Evolutionary conservation across 1,140 invertebrate species (phyloP).

Genomic region (Nebria ingens): DNA sequence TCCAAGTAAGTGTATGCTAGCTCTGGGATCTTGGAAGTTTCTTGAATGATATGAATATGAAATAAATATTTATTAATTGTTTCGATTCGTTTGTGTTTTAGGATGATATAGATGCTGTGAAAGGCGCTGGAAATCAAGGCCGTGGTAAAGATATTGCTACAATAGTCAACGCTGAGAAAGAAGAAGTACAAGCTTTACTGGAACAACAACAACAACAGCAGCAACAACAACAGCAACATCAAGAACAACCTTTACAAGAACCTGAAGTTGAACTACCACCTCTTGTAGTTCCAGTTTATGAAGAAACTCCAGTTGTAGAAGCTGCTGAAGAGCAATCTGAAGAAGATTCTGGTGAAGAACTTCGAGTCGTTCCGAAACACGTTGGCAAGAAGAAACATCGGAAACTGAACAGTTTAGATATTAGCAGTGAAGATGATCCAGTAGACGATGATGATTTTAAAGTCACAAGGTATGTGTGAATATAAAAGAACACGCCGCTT

Average conservation of each 20-base stretch:
- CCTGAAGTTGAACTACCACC: constrained; percentile 17
- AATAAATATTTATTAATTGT: constrained; percentile 16
- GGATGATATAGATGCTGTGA: constrained; percentile 61
- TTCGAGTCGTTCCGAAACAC: constrained; percentile 30
- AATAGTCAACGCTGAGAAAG: constrained; percentile 73
- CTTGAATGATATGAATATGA: constrained; percentile 13
- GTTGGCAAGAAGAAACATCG: constrained; percentile 53
- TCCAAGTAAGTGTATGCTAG: constrained; percentile 52
- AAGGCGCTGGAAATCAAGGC: constrained; percentile 65
- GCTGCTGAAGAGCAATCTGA: constrained; percentile 35
- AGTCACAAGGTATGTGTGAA: constrained; percentile 39
- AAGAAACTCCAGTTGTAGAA: constrained; percentile 28
- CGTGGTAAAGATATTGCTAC: constrained; percentile 83
- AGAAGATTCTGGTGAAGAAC: constrained; percentile 33
- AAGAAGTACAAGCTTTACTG: constrained; percentile 42
- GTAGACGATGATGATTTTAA: constrained; percentile 81
- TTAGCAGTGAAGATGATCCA: constrained; percentile 65
- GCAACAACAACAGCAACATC: constrained; percentile 23
- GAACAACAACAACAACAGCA: constrained; percentile 20
- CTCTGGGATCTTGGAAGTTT: constrained; percentile 64
- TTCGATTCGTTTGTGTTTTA: constrained; percentile 19
- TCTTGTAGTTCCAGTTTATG: constrained; percentile 24
- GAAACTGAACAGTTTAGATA: constrained; percentile 70
- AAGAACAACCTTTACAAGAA: constrained; percentile 17
- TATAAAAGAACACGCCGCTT: background rate